Conservation (phyloP, 2,113 vertebrate species). For the Thunnus maccoyii region DNA sequence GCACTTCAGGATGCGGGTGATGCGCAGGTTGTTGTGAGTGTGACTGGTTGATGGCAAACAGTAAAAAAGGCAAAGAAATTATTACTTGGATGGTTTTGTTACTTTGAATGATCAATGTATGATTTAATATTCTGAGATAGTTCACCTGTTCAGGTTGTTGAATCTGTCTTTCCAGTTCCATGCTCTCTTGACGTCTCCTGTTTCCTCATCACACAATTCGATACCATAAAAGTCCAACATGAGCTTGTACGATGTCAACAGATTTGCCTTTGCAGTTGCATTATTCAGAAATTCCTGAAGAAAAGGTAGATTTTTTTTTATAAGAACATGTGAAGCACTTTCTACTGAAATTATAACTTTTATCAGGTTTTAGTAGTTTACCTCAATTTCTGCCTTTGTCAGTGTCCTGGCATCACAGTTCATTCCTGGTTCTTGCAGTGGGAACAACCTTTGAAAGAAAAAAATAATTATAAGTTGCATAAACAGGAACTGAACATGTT, state of each 20-base stretch:
- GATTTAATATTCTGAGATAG: neutral
- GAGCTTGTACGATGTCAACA: conserved; percentile 90
- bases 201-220: conserved; percentile 68
- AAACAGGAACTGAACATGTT: neutral
- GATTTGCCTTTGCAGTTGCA: conserved; percentile 71
- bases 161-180: conserved; percentile 87
- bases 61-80: neutral
- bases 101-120: neutral
- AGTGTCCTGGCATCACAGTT: conserved; percentile 87
- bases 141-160: conserved; percentile 89
- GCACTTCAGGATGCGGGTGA: conserved; percentile 95
- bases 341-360: neutral
- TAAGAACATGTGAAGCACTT: neutral
- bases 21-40: conserved; percentile 92
- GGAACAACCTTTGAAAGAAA: conserved; percentile 89
- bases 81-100: neutral
- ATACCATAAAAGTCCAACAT: conserved; percentile 97
- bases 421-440: conserved; percentile 91
- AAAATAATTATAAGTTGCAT: rapidly evolving
- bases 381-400: conserved; percentile 87
- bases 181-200: conserved; percentile 83
- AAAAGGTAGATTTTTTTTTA: neutral
- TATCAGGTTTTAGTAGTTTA: conserved; percentile 55
- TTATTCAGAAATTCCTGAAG: conserved; percentile 84
- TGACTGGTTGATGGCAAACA: conserved; percentile 72